Evolutionary conservation across 2,888 invertebrate genomes (phyloP), one percentile per base, ranked within the genome.

Genomic region (Eurois occulta): DNA sequence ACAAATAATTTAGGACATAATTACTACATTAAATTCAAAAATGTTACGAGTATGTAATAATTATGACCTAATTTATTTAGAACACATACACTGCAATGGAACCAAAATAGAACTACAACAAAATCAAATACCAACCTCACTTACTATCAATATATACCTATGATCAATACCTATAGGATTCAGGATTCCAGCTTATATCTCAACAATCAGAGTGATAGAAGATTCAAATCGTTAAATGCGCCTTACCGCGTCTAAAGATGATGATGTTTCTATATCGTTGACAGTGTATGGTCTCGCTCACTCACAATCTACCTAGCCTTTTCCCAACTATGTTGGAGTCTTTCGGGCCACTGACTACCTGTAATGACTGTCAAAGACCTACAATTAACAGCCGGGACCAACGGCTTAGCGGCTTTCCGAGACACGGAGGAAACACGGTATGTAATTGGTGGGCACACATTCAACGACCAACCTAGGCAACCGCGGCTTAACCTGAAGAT

Each of bases 41-140:
- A n/a, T n/a, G n/a, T n/a, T n/a, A n/a, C n/a, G n/a, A n/a, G n/a
- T n/a, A n/a, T n/a, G n/a, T n/a, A n/a, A n/a, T n/a, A n/a, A n/a
- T n/a, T n/a, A n/a, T n/a, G n/a, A n/a, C n/a, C n/a, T n/a, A n/a
- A n/a, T n/a, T n/a, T n/a, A n/a, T n/a, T n/a, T 1, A 73, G 5
- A n/a, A 28, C 38, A 28, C 2, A 3, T 18, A 18, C 18, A 52
- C 16, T 69, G 32, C 48, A 52, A 35, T 6, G 2, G 18, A 52
- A 43, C 64, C 11, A 21, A 75, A 65, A 75, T 41, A 79, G 64
- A 68, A 46, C 11, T 5, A 43, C 35, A 67, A 38, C 38, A 81
- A 28, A 55, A 10, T 46, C n/a, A 6, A 41, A 52, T 28, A 28
- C 35, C 28, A 55, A 58, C n/a, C 16, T 52, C 7, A 18, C 10